Base-by-base conservation (phyloP, 2,113 vertebrate genomes). In the Ageneiosus marmoratus region DNA sequence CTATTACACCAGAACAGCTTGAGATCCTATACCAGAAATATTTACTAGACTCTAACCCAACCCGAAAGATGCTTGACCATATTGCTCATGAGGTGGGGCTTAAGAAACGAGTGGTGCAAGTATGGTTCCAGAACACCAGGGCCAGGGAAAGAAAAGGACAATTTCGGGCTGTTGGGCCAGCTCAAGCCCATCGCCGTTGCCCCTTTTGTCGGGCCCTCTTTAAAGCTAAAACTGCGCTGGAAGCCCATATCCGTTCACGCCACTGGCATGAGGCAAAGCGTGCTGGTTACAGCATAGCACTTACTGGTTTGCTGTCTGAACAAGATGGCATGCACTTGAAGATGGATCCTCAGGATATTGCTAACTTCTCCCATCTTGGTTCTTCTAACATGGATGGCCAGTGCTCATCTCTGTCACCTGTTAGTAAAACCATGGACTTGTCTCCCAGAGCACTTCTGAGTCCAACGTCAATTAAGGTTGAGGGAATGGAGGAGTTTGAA, bases 191-290 rank as follows among this genome's bases (percentile, higher is more conserved):
- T 72, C 94, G 98, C 2, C 95, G 98, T 16, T 99, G 98, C 87
- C 98, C 98, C 32, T 99, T 99, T 86, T 99, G 98, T 87, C 92
- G 98, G 87, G 98, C 98, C 41, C 96, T 99, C 80, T 99, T 99
- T 80, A 99, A 99, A 92, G 98, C 98, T 80, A 99, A 98, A 93
- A 99, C 98, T 6, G 98, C 98, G 60, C 94, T 99, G 0, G 98
- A 99, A 90, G 98, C 98, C 84, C 98, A 99, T 74, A 98, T 99
- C 91, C 96, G 98, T 67, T 99, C 98, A 85, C 97, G 98, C 60
- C 98, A 99, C 86, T 99, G 98, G 98, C 98, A 99, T 0, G 98
- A 99, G 91, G 98, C 98, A 83, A 99, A 99, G 92, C 94, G 98
- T 88, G 98, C 98, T 75, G 98, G 98, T 24, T 99, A 99, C 91